Evolutionary conservation across 2,888 invertebrate genomes (phyloP).

Genomic region (Andrena fulva): DNA sequence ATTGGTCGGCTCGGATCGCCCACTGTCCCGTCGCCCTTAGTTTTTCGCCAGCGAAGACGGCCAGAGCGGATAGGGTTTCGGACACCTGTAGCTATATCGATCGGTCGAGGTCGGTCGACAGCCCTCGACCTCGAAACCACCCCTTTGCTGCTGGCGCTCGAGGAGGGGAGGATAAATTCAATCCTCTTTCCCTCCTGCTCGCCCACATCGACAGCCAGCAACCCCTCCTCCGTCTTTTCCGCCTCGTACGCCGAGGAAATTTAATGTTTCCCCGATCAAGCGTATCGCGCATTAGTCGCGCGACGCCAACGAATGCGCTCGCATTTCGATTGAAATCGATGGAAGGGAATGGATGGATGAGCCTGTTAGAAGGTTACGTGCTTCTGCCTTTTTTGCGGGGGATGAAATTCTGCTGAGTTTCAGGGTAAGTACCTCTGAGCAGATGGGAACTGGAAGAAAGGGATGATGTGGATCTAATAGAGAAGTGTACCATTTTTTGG

Average conservation of each 20-base stretch:
- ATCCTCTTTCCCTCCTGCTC: slow-evolving; percentile 61
- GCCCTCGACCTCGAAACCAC: slow-evolving; percentile 73
- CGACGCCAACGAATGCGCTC: slow-evolving; percentile 9
- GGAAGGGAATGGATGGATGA: neutral
- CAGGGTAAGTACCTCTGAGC: no score
- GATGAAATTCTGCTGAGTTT: no score
- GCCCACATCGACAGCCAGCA: slow-evolving; percentile 35
- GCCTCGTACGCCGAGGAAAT: slow-evolving; percentile 28
- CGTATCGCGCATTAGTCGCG: slow-evolving; percentile 14
- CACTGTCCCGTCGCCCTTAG: neutral
- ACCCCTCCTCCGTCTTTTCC: slow-evolving; percentile 34
- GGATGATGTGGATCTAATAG: no score
- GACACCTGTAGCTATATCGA: slow-evolving; percentile 83
- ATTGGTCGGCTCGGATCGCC: neutral
- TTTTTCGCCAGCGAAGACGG: slow-evolving; percentile 1
- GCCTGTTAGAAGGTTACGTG: neutral
- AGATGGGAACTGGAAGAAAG: no score
- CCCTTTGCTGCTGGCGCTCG: slow-evolving; percentile 52
- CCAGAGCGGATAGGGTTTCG: slow-evolving; percentile 62
- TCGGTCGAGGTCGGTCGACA: slow-evolving; percentile 73
- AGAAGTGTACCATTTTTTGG: no score
- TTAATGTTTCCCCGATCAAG: slow-evolving; percentile 37
- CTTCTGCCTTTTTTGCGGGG: no score
- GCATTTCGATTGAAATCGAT: slow-evolving; percentile 4
- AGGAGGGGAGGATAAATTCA: slow-evolving; percentile 65